Evolutionary conservation across 2,888 invertebrate genomes (phyloP).

Genomic region (Trypoxylon attenuatum): DNA sequence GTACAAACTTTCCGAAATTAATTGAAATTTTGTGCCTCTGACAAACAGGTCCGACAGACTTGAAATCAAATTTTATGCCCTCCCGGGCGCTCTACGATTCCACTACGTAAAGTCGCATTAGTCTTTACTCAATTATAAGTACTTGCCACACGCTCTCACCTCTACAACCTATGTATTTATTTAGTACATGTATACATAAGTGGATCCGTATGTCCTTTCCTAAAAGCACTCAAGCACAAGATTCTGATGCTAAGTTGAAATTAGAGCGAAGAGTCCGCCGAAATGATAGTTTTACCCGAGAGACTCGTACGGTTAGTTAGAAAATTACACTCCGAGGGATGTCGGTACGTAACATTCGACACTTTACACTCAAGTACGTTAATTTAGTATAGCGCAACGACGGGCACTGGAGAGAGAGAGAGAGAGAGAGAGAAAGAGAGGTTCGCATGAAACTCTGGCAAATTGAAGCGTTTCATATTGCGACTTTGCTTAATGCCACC

Average conservation of each 20-base stretch:
- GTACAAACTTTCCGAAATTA: no score
- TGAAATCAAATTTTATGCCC: background rate
- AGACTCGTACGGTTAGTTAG: background rate
- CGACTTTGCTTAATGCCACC: background rate
- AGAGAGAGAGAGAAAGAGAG: no score
- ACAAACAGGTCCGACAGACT: background rate
- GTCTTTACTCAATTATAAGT: background rate
- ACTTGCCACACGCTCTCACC: background rate
- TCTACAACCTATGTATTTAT: background rate
- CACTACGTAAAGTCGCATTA: background rate
- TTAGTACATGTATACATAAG: no score
- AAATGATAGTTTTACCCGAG: constrained; percentile 10
- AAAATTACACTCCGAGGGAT: constrained; percentile 14
- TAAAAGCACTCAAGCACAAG: constrained; percentile 14
- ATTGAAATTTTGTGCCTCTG: background rate
- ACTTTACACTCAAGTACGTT: background rate
- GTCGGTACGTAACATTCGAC: background rate
- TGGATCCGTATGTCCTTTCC: constrained; percentile 1
- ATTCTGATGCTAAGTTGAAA: constrained; percentile 11
- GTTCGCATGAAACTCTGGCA: no score
- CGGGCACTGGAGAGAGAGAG: background rate
- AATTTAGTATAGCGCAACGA: background rate
- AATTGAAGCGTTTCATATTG: background rate
- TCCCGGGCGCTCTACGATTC: background rate
- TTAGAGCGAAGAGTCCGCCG: constrained; percentile 8